Base-by-base conservation (phyloP, 2,888 invertebrate species). In the Cyaniris semiargus region DNA sequence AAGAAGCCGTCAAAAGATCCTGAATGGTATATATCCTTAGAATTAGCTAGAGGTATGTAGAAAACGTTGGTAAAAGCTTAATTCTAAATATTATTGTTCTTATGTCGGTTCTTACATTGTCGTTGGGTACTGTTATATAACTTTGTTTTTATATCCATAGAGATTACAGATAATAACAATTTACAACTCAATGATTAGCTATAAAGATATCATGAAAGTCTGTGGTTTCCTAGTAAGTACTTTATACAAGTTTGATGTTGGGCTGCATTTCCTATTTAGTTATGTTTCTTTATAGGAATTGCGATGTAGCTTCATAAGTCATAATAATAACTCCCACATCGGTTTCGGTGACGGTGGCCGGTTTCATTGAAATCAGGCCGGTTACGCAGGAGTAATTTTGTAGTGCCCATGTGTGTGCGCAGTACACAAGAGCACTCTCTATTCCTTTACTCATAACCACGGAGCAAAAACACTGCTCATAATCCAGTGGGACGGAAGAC, bases 1-100 rank as follows among this genome's bases (percentile, higher is more conserved):
- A 90, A 86, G 80, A 93, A 92, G 78, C 90, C 90, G n/a, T 93
- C 94, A 0, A 94, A 93, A 80, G 94, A 94, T 83, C 93, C 94
- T 0, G 94, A 94, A 80, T 93, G 91, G 91, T 89, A 88, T 77
- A 92, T 94, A 48, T 88, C 91, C 7, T 80, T 94, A 48, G 90
- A 90, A 75, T 82, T 89, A 71, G 92, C 93, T 27, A 86, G 93
- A 89, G 93, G 94, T 93, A 86, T 82, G 81, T 18, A 38, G 38
- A 38, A 38, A 38, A 8, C 38, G 38, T 38, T 38, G 0, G 34
- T 34, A 48, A 13, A 48, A 15, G 15, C 13, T 48, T 48, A 0
- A 48, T 3, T 48, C 15, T 3, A 44, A 48, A 48, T 48, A 13
- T 48, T n/a, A n/a, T 48, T 13, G 13, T 10, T 13, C 15, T 48